These are phyloP conservation scores for Crotalus viridis DNA, from an alignment of 2,113 vertebrate species.

Conservation along the genomic window DNA sequence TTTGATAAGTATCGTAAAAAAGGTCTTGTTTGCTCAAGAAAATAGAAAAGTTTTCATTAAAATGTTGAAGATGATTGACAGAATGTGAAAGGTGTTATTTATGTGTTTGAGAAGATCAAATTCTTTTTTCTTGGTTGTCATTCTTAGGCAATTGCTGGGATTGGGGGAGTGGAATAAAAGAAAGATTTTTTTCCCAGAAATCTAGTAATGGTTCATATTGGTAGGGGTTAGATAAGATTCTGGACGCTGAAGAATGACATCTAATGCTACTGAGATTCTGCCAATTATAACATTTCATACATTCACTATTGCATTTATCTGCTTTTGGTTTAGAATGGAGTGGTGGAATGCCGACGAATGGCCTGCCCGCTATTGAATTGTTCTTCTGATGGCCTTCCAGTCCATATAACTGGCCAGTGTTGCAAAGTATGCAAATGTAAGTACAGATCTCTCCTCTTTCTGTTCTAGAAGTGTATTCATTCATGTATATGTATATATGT, in stretches of 20 bases:
- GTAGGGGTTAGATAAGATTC: background rate
- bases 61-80: conserved; percentile 54
- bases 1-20: conserved; percentile 69
- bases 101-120: conserved; percentile 47
- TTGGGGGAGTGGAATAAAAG: conserved; percentile 10
- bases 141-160: conserved; percentile 5
- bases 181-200: conserved; percentile 33
- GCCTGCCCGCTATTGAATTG: conserved; percentile 85
- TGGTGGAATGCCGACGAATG: conserved; percentile 87
- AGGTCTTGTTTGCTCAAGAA: conserved; percentile 64
- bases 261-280: background rate
- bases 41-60: conserved; percentile 63
- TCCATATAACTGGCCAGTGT: conserved; percentile 82
- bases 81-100: conserved; percentile 48
- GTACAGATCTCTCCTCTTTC: conserved; percentile 53
- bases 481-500: background rate
- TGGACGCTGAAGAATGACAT: background rate
- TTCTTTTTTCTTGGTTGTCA: conserved; percentile 42
- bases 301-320: conserved; percentile 19
- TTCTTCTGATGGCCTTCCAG: conserved; percentile 81
- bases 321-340: conserved; percentile 75
- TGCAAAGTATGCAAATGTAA: conserved; percentile 92
- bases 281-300: fast-evolving
- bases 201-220: conserved; percentile 15
- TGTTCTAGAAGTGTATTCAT: background rate